A percentile compares a stretch with the other conserved stretches of the same genome.
These are phyloP conservation scores for Sula dactylatra DNA, from an alignment of 2,113 vertebrate genomes.

Conservation along the genomic window DNA sequence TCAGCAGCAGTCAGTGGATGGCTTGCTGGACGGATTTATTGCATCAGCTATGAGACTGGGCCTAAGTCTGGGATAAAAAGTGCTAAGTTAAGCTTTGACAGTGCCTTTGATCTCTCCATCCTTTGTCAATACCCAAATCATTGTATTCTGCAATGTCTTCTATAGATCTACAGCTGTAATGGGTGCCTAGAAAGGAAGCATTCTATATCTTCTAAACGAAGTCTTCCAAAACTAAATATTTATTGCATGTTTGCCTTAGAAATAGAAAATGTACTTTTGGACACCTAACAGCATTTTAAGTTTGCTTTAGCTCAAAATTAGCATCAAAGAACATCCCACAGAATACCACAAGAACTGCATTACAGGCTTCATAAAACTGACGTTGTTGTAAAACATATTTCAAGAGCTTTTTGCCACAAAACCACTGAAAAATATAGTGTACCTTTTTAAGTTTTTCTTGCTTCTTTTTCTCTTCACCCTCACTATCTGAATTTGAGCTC, in stretches of 20 bases:
- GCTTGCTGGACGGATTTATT: neutral
- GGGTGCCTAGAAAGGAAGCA: neutral
- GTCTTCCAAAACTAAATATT: neutral
- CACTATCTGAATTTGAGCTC: constrained; percentile 84
- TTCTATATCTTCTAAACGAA: neutral
- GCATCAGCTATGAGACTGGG: neutral
- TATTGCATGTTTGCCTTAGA: neutral
- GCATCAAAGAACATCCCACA: neutral
- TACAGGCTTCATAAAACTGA: neutral
- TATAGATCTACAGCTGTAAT: neutral
- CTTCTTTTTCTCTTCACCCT: constrained; percentile 91
- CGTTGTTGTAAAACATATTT: neutral
- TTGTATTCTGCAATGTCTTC: neutral
- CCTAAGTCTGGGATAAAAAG: neutral
- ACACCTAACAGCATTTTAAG: neutral
- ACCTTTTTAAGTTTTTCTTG: constrained; percentile 95
- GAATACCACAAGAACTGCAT: neutral
- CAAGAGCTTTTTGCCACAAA: neutral
- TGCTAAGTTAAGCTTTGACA: neutral
- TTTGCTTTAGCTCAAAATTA: neutral
- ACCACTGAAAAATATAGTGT: neutral
- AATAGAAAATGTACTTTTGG: neutral
- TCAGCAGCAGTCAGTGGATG: neutral
- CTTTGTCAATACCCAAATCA: neutral
- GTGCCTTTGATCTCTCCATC: neutral